Conservation (phyloP, 2,888 invertebrate species). For the Diaperis boleti region DNA sequence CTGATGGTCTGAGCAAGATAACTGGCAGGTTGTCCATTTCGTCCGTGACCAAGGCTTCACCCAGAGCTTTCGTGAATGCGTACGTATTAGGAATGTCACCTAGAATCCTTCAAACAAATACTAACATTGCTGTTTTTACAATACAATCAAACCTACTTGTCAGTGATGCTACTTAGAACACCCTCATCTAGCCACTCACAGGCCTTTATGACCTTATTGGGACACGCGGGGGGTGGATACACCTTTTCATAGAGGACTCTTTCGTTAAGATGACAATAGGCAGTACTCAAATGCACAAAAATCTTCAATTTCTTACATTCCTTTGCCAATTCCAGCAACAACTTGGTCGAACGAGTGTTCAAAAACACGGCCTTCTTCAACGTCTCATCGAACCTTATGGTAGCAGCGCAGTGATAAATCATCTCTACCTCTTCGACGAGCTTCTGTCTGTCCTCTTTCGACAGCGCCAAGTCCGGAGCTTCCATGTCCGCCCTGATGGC, state of each 20-base stretch:
- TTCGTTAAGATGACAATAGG: constrained; percentile 91
- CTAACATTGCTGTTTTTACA: not conserved
- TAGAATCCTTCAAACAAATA: constrained; percentile 68
- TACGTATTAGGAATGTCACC: constrained; percentile 91
- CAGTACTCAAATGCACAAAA: constrained; percentile 87
- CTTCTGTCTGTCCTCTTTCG: constrained; percentile 73
- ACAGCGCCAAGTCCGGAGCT: constrained; percentile 77
- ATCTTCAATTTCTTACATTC: constrained; percentile 81
- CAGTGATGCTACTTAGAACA: constrained; percentile 73
- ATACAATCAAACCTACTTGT: constrained; percentile 61
- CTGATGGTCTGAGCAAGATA: constrained; percentile 87
- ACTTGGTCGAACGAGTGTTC: constrained; percentile 92
- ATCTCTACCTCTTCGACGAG: constrained; percentile 79
- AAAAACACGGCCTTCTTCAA: constrained; percentile 90
- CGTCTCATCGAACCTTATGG: constrained; percentile 89
- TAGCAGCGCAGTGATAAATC: constrained; percentile 87
- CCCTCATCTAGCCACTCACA: constrained; percentile 85
- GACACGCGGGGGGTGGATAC: constrained; percentile 86
- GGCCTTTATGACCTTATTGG: constrained; percentile 79
- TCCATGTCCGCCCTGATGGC: constrained; percentile 82
- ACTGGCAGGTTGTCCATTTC: constrained; percentile 82
- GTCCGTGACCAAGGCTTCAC: constrained; percentile 86
- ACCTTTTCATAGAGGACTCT: constrained; percentile 85
- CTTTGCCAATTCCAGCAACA: constrained; percentile 86
- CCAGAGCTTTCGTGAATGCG: constrained; percentile 92